phyloP scores from a whole-genome alignment of 1,140 invertebrate genomes.

The Sycobia sp. region DNA sequence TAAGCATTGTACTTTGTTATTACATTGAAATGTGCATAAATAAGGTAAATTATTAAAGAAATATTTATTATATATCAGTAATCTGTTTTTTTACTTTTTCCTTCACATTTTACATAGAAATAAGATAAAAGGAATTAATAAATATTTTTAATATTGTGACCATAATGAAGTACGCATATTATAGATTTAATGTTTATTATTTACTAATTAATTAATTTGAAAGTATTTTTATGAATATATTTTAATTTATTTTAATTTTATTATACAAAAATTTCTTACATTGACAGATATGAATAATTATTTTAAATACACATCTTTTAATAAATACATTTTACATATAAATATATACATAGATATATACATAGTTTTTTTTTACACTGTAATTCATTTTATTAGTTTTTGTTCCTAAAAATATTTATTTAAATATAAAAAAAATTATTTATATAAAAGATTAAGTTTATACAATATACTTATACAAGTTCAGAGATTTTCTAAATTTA shows the following conservation, averaged over 20 bases:
- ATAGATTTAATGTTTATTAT: too few species aligned
- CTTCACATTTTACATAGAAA: neutral
- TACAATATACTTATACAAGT: neutral
- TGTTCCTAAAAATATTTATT: neutral
- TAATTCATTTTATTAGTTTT: too few species aligned
- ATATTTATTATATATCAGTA: conserved; percentile 43
- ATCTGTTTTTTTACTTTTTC: conserved; percentile 8
- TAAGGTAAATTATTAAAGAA: conserved; percentile 45
- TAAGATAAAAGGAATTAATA: too few species aligned
- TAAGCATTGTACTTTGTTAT: conserved; percentile 44
- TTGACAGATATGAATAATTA: neutral
- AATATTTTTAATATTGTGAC: too few species aligned
- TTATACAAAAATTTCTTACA: neutral
- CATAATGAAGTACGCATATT: too few species aligned
- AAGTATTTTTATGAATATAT: too few species aligned
- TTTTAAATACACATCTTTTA: neutral
- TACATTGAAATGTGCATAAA: conserved; percentile 44
- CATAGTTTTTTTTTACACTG: neutral
- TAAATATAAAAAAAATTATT: neutral
- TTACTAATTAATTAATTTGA: too few species aligned
- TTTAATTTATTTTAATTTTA: neutral
- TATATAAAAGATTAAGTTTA: neutral
- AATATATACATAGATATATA: neutral
- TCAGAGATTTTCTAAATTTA: neutral
- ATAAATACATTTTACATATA: neutral